These are phyloP conservation scores for Kryptopterus vitreolus DNA, from an alignment of 2,797 vertebrate species.

Conservation along the genomic window DNA sequence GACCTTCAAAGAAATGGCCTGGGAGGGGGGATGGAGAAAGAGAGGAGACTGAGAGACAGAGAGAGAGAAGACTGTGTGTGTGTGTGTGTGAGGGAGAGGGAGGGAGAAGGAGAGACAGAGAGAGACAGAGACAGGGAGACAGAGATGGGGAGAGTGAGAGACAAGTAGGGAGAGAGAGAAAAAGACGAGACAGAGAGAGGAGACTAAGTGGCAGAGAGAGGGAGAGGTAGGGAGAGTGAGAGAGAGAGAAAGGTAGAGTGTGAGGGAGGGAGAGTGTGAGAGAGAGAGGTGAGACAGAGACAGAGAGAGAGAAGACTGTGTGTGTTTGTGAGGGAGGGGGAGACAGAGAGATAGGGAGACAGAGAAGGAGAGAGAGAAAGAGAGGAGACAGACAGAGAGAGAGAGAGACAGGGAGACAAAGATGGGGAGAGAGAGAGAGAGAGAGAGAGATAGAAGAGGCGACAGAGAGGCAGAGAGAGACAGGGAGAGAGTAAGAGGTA, in stretches of 20 bases:
- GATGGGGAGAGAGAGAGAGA: neutral
- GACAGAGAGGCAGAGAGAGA: no score
- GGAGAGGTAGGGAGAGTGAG: neutral
- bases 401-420: no score
- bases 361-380: neutral
- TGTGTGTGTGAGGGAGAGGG: no score
- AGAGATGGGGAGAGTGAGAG: neutral
- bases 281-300: neutral
- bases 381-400: neutral
- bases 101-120: neutral
- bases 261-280: neutral
- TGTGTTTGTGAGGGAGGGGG: neutral
- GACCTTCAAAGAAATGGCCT: conserved; percentile 36
- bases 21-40: neutral
- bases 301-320: no score
- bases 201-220: neutral
- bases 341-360: neutral
- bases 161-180: conserved; percentile 1
- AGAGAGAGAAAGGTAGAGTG: no score
- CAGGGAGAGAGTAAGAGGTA: neutral
- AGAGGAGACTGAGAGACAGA: neutral
- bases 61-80: no score
- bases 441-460: no score
- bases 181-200: neutral
- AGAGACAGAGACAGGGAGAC: neutral